These are phyloP conservation scores for Lathamus discolor DNA, from an alignment of 2,113 vertebrate species.

Conservation along the genomic window DNA sequence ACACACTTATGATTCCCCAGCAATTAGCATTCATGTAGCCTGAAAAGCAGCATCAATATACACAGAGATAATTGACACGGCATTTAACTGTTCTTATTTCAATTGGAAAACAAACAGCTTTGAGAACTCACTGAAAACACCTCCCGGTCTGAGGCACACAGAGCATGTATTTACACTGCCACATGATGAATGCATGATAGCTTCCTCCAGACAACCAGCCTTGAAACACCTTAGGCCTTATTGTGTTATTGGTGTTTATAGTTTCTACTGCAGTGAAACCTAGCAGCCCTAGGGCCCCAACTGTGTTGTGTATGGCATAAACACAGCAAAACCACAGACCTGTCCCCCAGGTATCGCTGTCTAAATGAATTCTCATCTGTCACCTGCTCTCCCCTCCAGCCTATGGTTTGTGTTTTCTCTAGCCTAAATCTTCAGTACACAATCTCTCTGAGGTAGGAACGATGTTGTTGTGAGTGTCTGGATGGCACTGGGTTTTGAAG, in stretches of 20 bases:
- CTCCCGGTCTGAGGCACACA: not conserved
- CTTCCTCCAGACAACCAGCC: constrained; percentile 15
- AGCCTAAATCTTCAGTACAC: not conserved
- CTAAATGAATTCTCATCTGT: not conserved
- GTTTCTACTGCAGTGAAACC: not conserved
- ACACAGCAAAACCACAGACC: not conserved
- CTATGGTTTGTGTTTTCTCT: not conserved
- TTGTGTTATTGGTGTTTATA: not conserved
- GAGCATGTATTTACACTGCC: not conserved
- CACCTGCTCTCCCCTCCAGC: not conserved
- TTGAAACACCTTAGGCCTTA: constrained; percentile 21
- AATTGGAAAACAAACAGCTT: not conserved
- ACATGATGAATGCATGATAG: not conserved
- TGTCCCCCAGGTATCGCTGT: not conserved
- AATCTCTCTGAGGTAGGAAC: not conserved
- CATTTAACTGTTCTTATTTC: not conserved
- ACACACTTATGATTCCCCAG: not conserved
- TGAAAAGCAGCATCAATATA: not conserved
- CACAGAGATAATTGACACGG: not conserved
- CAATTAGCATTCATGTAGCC: not conserved
- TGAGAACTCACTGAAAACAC: not conserved
- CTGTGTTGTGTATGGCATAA: not conserved
- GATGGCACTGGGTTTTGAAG: not conserved
- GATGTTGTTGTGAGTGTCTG: fast-evolving
- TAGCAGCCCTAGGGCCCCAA: not conserved